Evolutionary conservation across 1,140 invertebrate genomes (phyloP), one percentile per base, ranked within the genome.

Genomic region (Vanessa tameamea): DNA sequence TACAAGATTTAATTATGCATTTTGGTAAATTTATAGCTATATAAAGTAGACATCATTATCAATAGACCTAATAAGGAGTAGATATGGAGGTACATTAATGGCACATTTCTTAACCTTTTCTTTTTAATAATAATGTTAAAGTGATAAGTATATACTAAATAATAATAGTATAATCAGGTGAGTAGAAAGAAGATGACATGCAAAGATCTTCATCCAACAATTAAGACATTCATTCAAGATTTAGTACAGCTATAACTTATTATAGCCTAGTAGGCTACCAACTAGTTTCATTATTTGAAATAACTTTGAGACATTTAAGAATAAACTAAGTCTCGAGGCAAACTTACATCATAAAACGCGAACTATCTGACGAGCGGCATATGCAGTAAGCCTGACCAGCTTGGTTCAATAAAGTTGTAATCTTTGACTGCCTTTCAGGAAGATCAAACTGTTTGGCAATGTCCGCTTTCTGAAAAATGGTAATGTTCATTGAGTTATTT

Each of bases 341-440:
- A 74, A 76, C 95, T 95, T 93, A 98, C 97, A 99, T 99, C 98
- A 99, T 99, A 93, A 99, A 99, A 43, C 98, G 93, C 8, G 96
- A 97, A 81, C 97, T 97, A 87, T 99, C 98, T 0, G 97, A 97
- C 16, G 97, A 97, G 55, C 98, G 94, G 90, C 98, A 99, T 79
- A 99, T 97, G 89, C 98, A 99, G 89, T 99, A 99, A 5, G 96
- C 95, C 93, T 97, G 96, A 37, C 96, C 96, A 92, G 97, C 97
- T 92, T 97, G 96, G 87, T 97, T 97, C 26, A 98, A 91, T 74
- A 98, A 94, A 9, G 97, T 96, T 43, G 97, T 97, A 69, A 98
- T 97, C 93, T 98, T 98, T 15, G 97, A 98, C 87, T 98, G 97
- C 57, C 97, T 93, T 84, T 98, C 97, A 0, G 97, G 97, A 68